phyloP scores from a whole-genome alignment of 2,113 vertebrate species.

The Brienomyrus longianalis region DNA sequence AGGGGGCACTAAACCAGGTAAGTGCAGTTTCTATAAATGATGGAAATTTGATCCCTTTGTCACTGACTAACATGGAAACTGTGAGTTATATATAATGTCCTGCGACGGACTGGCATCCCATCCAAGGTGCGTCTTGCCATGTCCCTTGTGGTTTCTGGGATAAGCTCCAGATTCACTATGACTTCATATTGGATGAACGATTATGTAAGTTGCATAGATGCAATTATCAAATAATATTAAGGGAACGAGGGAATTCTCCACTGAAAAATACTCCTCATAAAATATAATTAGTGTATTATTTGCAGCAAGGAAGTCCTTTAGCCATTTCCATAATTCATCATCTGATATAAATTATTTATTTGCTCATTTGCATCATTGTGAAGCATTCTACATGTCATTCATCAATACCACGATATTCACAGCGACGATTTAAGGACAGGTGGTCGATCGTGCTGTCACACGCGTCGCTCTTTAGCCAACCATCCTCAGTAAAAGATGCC shows the following conservation, averaged over 20 bases:
- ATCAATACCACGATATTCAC: neutral
- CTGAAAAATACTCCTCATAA: neutral
- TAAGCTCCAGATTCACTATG: neutral
- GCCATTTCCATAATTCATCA: neutral
- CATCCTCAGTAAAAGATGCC: no score
- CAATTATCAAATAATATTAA: neutral
- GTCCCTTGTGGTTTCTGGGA: neutral
- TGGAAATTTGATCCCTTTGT: neutral
- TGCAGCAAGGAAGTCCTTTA: neutral
- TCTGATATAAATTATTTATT: neutral
- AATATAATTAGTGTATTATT: neutral
- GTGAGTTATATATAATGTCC: neutral
- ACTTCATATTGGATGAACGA: neutral
- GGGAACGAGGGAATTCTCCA: neutral
- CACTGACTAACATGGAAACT: neutral
- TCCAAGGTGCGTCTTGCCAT: neutral
- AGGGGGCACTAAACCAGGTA: conserved; percentile 35
- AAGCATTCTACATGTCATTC: neutral
- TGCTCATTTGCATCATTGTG: neutral
- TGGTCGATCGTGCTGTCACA: neutral
- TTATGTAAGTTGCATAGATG: neutral
- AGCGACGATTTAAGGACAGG: neutral
- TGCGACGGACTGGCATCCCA: neutral
- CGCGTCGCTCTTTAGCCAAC: no score
- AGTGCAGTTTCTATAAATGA: neutral